A percentile compares a stretch with the other conserved stretches of the same genome.
Evolutionary conservation across 2,113 vertebrate species (phyloP).

Genomic region (Aphyosemion australe): DNA sequence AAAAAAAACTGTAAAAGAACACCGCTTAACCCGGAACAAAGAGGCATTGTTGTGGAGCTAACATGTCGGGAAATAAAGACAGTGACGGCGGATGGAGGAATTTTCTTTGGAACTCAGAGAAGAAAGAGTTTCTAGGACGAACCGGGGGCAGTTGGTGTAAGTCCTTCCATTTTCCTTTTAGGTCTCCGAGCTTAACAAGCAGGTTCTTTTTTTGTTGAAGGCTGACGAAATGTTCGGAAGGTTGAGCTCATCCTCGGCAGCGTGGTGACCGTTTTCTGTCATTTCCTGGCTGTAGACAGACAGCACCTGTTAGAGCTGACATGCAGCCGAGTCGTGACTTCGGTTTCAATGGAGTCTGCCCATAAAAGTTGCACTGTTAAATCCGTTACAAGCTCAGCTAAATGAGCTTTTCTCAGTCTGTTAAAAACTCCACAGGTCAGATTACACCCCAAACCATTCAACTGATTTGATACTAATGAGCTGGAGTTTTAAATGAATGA

Average conservation of each 20-base stretch:
- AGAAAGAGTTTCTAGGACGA: conserved; percentile 89
- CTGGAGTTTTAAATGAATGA: too few relatives aligned
- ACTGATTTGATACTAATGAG: too few relatives aligned
- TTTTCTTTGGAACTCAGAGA: conserved; percentile 93
- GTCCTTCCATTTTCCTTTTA: conserved; percentile 53
- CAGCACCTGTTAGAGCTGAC: conserved; percentile 78
- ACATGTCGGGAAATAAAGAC: conserved; percentile 88
- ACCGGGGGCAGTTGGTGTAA: conserved; percentile 92
- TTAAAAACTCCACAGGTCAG: conserved; percentile 11
- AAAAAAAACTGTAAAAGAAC: too few relatives aligned
- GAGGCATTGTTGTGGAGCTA: neutral
- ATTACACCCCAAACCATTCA: too few relatives aligned
- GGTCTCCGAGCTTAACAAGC: too few relatives aligned
- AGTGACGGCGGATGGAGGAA: conserved; percentile 87
- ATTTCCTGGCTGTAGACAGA: conserved; percentile 25
- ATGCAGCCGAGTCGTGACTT: conserved; percentile 70
- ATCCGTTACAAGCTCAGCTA: neutral
- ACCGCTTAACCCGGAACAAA: too few relatives aligned
- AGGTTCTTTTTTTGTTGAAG: too few relatives aligned
- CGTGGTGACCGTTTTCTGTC: neutral
- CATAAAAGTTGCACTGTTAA: conserved; percentile 19
- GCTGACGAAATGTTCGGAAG: too few relatives aligned
- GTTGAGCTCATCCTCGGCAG: too few relatives aligned
- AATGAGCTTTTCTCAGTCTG: too few relatives aligned
- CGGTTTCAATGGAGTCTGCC: conserved; percentile 48